phyloP scores from a whole-genome alignment of 2,888 invertebrate species.

The Cephonodes hylas region DNA sequence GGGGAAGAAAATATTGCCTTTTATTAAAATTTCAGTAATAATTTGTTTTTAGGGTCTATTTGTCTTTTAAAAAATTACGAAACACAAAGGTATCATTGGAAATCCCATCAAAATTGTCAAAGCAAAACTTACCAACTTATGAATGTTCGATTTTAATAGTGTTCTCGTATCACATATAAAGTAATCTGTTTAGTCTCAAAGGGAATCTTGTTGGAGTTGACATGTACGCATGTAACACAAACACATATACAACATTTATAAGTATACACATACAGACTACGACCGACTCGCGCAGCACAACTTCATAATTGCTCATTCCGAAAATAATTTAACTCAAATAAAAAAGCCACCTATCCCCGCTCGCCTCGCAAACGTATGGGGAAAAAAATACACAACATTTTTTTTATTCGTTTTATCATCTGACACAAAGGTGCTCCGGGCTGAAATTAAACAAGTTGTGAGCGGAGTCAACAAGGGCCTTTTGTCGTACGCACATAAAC shows the following conservation, averaged over 20 bases:
- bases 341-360: constrained; percentile 25
- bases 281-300: not conserved
- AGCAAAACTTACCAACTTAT: not conserved
- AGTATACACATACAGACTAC: not conserved
- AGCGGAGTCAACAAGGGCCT: constrained; percentile 27
- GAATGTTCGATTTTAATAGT: not conserved
- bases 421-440: constrained; percentile 55
- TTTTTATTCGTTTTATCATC: constrained; percentile 50
- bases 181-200: not conserved
- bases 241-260: not conserved
- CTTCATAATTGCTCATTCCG: constrained; percentile 4
- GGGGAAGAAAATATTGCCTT: too few relatives aligned
- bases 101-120: too few relatives aligned
- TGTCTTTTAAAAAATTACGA: too few relatives aligned
- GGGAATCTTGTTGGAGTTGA: not conserved
- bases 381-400: constrained; percentile 42
- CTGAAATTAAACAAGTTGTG: constrained; percentile 57
- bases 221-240: not conserved
- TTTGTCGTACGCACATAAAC: constrained; percentile 35
- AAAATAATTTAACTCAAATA: constrained; percentile 5
- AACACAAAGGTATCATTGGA: too few relatives aligned
- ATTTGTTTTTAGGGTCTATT: too few relatives aligned
- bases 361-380: constrained; percentile 35
- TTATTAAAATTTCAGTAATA: too few relatives aligned
- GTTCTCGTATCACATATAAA: not conserved